Percentiles rank a stretch among this genome's conserved stretches.
phyloP scores from a whole-genome alignment of 2,113 vertebrate genomes.

The Pygoscelis antarcticus region DNA sequence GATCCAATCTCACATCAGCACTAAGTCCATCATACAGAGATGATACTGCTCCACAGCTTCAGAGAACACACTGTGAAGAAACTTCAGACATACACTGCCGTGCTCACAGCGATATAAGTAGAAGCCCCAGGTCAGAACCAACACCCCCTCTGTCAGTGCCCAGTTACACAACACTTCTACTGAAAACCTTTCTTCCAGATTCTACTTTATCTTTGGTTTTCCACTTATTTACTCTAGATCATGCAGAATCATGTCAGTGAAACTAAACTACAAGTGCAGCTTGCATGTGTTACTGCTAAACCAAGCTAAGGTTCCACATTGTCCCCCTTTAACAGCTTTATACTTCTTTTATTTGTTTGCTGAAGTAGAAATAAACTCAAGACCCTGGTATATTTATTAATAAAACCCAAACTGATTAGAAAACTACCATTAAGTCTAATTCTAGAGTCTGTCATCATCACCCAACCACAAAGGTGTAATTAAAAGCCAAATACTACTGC shows the following conservation, averaged over 20 bases:
- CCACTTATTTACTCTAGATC: neutral
- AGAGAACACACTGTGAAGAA: neutral
- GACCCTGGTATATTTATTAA: neutral
- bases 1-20: neutral
- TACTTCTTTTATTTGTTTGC: neutral
- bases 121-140: neutral
- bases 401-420: neutral
- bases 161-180: neutral
- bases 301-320: neutral
- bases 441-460: neutral
- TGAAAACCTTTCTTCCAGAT: neutral
- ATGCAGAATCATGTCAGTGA: neutral
- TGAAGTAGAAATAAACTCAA: neutral
- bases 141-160: neutral
- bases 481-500: neutral
- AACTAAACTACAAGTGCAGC: neutral
- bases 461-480: neutral
- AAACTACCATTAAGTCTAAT: neutral
- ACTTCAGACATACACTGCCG: neutral
- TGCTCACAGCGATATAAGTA: accelerated
- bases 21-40: neutral
- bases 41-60: neutral
- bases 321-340: neutral
- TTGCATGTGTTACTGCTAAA: neutral
- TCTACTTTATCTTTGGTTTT: neutral